phyloP scores from a whole-genome alignment of 2,888 invertebrate genomes.

The Cynaeus angustus region DNA sequence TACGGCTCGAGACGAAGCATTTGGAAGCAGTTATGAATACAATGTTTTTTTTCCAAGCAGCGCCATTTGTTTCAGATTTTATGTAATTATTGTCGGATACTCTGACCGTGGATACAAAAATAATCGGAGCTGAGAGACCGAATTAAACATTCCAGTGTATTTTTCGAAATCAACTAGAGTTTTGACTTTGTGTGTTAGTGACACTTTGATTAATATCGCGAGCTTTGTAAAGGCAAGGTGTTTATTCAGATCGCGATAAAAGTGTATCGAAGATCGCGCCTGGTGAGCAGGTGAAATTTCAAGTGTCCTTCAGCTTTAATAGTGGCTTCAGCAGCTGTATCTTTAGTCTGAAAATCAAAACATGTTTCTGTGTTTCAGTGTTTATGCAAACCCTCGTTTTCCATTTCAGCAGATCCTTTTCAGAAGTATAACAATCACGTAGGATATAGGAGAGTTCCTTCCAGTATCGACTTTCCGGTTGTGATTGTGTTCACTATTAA shows the following conservation, averaged over 20 bases:
- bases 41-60: constrained; percentile 5
- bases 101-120: constrained; percentile 8
- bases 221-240: too few species aligned
- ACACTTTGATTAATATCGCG: too few species aligned
- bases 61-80: constrained; percentile 8
- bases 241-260: not conserved
- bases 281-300: too few species aligned
- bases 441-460: constrained; percentile 10
- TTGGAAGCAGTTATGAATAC: constrained; percentile 15
- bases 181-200: too few species aligned
- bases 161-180: not conserved
- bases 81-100: constrained; percentile 3
- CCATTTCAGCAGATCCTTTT: constrained; percentile 14
- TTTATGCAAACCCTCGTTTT: constrained; percentile 23
- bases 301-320: too few species aligned
- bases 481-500: constrained; percentile 14
- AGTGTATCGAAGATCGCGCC: not conserved
- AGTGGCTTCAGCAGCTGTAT: not conserved
- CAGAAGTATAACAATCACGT: constrained; percentile 14
- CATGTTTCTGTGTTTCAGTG: constrained; percentile 2
- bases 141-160: not conserved
- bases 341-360: not conserved
- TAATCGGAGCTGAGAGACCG: not conserved
- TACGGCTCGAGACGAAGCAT: constrained; percentile 11
- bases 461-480: constrained; percentile 24